phyloP scores from a whole-genome alignment of 1,140 invertebrate genomes.

The Drosophila pandora region DNA sequence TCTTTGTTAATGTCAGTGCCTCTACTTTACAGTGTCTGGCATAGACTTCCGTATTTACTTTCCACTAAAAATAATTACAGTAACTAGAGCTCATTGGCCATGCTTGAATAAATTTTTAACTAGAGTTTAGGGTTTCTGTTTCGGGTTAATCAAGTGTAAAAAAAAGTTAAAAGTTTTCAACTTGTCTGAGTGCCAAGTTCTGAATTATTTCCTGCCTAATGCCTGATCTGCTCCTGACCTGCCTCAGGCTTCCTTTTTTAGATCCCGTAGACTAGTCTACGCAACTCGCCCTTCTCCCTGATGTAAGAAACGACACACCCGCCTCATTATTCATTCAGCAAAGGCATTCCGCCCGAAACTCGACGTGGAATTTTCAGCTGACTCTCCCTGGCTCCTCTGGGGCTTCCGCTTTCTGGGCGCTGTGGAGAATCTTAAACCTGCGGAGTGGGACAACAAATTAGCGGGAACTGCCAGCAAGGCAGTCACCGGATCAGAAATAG shows the following conservation, averaged over 20 bases:
- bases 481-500: constrained; percentile 51
- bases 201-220: not conserved
- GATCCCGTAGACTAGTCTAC: constrained; percentile 30
- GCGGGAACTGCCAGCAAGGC: constrained; percentile 66
- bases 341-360: constrained; percentile 57
- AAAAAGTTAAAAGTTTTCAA: not conserved
- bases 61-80: constrained; percentile 8
- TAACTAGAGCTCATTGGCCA: constrained; percentile 27
- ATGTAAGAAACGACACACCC: constrained; percentile 24
- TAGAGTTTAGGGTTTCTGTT: not conserved
- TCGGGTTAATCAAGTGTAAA: constrained; percentile 19
- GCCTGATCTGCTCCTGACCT: constrained; percentile 24
- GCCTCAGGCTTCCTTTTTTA: constrained; percentile 17
- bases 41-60: constrained; percentile 39
- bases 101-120: constrained; percentile 17
- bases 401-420: constrained; percentile 51
- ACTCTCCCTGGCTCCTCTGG: constrained; percentile 23
- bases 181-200: too few species aligned
- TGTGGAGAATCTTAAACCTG: constrained; percentile 59
- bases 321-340: constrained; percentile 75
- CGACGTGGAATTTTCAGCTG: constrained; percentile 39
- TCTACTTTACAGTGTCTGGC: not conserved
- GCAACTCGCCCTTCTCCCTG: not conserved
- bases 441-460: constrained; percentile 60
- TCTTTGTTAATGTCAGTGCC: constrained; percentile 4